phyloP scores from a whole-genome alignment of 2,113 vertebrate genomes.

The Dipodomys merriami region DNA sequence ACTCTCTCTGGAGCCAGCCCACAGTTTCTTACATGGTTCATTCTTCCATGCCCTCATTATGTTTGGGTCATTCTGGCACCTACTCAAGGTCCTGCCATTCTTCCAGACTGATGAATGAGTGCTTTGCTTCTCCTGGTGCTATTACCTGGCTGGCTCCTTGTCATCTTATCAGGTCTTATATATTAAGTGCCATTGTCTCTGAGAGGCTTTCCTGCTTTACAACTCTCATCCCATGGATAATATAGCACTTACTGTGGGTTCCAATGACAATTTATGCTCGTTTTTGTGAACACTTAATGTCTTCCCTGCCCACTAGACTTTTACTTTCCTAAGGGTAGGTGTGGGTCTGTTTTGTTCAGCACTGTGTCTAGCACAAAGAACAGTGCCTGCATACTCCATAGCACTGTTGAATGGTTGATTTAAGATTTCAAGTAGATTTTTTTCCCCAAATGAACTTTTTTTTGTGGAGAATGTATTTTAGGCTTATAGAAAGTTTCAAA shows the following conservation, averaged over 20 bases:
- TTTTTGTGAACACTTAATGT: background rate
- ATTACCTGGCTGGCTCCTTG: background rate
- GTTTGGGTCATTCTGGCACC: background rate
- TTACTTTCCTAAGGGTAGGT: background rate
- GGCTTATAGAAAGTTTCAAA: slow-evolving; percentile 16
- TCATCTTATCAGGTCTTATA: background rate
- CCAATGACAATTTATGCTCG: background rate
- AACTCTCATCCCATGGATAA: background rate
- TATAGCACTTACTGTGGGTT: background rate
- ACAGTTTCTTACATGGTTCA: accelerated
- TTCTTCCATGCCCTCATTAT: background rate
- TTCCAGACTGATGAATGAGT: background rate
- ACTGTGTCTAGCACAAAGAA: background rate
- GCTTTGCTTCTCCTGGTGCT: background rate
- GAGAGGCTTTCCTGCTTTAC: background rate
- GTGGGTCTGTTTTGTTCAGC: background rate
- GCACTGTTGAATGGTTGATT: background rate
- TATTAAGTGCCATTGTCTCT: background rate
- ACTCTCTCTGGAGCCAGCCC: background rate
- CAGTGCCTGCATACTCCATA: background rate
- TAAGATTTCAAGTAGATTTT: background rate
- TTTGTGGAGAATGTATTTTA: background rate
- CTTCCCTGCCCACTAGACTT: background rate
- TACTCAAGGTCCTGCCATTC: background rate
- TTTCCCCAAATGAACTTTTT: background rate